phyloP scores from a whole-genome alignment of 2,797 vertebrate genomes.

The Thalassophryne amazonica region DNA sequence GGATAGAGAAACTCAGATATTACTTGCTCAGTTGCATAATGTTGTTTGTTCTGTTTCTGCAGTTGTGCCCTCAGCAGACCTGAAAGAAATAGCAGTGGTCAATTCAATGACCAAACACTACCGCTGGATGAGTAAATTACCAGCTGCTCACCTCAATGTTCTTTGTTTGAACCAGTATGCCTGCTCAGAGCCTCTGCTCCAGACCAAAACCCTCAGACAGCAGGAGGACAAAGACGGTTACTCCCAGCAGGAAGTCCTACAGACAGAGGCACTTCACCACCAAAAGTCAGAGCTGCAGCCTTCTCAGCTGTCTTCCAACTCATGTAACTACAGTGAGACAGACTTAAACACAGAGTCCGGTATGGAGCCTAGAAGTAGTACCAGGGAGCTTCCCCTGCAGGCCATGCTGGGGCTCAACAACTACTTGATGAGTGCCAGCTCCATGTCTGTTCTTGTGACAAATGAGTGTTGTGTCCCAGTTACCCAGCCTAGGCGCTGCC shows the following conservation, averaged over 20 bases:
- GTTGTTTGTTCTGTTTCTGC: constrained; percentile 79
- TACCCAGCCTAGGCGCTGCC: constrained; percentile 50
- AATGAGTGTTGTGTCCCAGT: constrained; percentile 41
- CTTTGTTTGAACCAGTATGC: constrained; percentile 74
- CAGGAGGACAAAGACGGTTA: constrained; percentile 35
- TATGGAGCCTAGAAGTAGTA: constrained; percentile 16
- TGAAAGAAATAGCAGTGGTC: constrained; percentile 49
- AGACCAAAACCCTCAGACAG: constrained; percentile 21
- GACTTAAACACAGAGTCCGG: constrained; percentile 35
- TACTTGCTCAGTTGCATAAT: constrained; percentile 82
- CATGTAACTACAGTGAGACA: constrained; percentile 60
- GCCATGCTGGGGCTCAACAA: constrained; percentile 71
- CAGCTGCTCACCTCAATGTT: constrained; percentile 76
- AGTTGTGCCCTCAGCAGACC: constrained; percentile 59
- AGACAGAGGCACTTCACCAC: constrained; percentile 73
- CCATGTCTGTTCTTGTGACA: constrained; percentile 59
- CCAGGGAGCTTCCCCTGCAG: background rate
- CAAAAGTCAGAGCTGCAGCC: constrained; percentile 62
- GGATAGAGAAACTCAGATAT: constrained; percentile 89
- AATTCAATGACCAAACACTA: constrained; percentile 59
- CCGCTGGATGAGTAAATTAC: constrained; percentile 76
- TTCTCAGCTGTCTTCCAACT: constrained; percentile 61
- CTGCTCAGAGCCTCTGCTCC: constrained; percentile 69
- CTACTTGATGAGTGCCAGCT: constrained; percentile 68
- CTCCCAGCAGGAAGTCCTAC: constrained; percentile 57